Conservation (phyloP, 2,113 vertebrate species). For the Balaenoptera acutorostrata region DNA sequence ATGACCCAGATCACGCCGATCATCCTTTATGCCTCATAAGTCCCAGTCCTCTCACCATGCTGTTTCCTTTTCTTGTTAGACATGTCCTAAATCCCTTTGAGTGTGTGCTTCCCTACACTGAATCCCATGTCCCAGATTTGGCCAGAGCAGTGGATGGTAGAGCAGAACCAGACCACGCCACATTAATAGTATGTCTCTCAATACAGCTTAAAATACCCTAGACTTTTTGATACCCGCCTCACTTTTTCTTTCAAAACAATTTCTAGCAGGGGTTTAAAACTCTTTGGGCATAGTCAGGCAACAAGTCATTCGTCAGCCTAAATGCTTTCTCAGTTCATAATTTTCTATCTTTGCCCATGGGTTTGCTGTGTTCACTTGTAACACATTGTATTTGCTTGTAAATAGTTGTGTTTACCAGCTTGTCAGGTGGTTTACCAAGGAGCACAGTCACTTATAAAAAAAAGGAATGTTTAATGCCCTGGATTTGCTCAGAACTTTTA, state of each 20-base stretch:
- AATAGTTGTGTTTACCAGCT: background rate
- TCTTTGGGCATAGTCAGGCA: background rate
- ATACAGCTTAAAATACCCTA: background rate
- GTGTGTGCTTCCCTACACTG: background rate
- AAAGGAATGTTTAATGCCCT: background rate
- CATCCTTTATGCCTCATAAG: background rate
- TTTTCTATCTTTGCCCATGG: background rate
- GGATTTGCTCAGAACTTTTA: background rate
- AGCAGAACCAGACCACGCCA: accelerated
- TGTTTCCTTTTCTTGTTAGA: background rate
- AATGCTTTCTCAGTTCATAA: background rate
- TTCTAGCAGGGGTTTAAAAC: background rate
- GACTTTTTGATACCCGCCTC: background rate
- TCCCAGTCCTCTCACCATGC: background rate
- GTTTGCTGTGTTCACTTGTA: background rate
- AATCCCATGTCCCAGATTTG: background rate
- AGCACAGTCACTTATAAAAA: background rate
- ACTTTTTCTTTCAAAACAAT: background rate
- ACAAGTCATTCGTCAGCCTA: background rate
- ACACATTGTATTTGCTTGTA: background rate
- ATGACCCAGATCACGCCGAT: background rate
- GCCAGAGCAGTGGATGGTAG: too few relatives aligned
- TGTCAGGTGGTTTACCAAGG: background rate
- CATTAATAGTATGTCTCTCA: too few relatives aligned
- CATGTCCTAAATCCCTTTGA: background rate